Evolutionary conservation across 2,113 vertebrate species (phyloP).

Genomic region (Psephotus haematonotus): DNA sequence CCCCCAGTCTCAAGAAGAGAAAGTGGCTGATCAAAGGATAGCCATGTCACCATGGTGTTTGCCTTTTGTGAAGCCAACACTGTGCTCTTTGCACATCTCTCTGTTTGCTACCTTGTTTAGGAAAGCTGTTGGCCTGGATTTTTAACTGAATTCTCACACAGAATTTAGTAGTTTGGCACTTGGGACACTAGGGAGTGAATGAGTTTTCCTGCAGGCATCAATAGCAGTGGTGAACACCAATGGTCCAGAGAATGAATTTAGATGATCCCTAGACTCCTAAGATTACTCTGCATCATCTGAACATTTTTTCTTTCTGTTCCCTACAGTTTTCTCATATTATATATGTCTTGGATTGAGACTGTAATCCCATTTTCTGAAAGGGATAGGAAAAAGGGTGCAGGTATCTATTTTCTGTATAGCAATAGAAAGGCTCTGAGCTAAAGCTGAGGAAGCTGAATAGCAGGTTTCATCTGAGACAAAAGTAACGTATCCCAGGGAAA

Average conservation of each 20-base stretch:
- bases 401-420: background rate
- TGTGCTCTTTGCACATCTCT: background rate
- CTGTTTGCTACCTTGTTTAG: background rate
- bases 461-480: background rate
- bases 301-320: background rate
- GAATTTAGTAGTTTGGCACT: background rate
- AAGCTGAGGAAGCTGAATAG: background rate
- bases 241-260: background rate
- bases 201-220: background rate
- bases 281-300: background rate
- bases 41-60: fast-evolving
- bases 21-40: background rate
- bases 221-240: background rate
- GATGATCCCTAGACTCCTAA: background rate
- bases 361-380: background rate
- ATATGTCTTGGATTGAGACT: background rate
- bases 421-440: background rate
- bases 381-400: fast-evolving
- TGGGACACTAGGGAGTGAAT: background rate
- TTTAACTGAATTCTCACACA: background rate
- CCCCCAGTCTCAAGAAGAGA: fast-evolving
- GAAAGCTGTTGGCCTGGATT: background rate
- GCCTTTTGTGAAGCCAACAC: background rate
- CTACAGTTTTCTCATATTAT: background rate
- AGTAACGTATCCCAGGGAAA: background rate